These are phyloP conservation scores for Shargacucullia verbasci DNA, from an alignment of 2,888 invertebrate species.

Conservation along the genomic window DNA sequence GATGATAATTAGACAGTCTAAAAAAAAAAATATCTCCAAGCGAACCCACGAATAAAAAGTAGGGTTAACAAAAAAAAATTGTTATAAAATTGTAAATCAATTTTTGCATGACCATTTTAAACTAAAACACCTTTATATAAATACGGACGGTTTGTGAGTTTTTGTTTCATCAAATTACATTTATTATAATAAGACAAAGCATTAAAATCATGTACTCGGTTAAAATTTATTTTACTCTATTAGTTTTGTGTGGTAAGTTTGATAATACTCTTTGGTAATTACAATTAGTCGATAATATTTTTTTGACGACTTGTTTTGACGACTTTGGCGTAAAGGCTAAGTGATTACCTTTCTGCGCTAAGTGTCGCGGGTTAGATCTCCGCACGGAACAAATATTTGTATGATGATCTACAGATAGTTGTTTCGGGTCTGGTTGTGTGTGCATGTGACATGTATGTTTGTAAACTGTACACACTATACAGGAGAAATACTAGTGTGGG, in stretches of 20 bases:
- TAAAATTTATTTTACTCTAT: background rate
- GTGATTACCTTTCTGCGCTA: too few species aligned
- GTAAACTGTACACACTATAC: too few species aligned
- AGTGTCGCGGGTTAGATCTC: too few species aligned
- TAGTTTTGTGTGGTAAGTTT: constrained; percentile 7
- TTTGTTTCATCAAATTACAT: background rate
- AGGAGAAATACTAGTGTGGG: too few species aligned
- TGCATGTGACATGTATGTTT: too few species aligned
- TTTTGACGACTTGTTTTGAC: too few species aligned
- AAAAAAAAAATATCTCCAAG: background rate
- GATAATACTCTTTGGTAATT: background rate
- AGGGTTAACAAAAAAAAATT: background rate
- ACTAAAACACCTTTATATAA: constrained; percentile 8
- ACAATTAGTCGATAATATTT: too few species aligned
- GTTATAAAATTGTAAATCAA: constrained; percentile 19
- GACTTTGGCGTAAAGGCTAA: too few species aligned
- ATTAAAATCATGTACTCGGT: background rate
- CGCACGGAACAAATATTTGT: too few species aligned
- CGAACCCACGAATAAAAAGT: background rate
- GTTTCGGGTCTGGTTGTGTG: too few species aligned
- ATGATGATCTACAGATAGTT: too few species aligned
- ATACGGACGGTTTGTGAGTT: background rate
- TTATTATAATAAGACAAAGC: background rate
- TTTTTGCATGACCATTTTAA: constrained; percentile 13
- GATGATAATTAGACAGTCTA: too few species aligned